Evolutionary conservation across 2,888 invertebrate genomes (phyloP).

Genomic region (Schrankia costaestrigalis): DNA sequence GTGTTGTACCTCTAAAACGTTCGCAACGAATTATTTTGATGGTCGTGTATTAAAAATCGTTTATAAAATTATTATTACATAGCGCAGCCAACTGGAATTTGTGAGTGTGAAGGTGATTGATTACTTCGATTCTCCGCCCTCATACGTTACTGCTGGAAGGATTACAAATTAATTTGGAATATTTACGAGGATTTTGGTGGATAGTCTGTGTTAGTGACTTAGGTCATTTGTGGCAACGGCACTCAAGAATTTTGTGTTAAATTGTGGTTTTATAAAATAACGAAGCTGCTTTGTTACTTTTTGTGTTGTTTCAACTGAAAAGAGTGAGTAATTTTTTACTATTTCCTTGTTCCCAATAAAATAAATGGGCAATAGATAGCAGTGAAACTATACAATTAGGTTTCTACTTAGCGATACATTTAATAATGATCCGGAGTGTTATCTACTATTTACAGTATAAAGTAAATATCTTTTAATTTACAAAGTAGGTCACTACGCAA

Average conservation of each 20-base stretch:
- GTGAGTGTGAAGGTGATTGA: constrained; percentile 59
- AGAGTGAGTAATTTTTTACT: constrained; percentile 22
- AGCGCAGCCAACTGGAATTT: constrained; percentile 55
- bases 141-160: constrained; percentile 41
- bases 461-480: no score
- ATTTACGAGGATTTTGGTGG: constrained; percentile 36
- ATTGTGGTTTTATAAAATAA: constrained; percentile 31
- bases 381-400: no score
- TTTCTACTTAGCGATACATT: no score
- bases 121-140: constrained; percentile 55
- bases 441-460: no score
- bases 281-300: constrained; percentile 19
- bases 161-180: constrained; percentile 37
- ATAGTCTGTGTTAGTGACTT: constrained; percentile 56
- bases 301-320: constrained; percentile 9
- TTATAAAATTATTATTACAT: constrained; percentile 36
- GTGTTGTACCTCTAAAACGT: constrained; percentile 50
- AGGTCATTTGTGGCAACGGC: constrained; percentile 30
- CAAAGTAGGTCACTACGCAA: no score
- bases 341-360: neutral
- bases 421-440: no score
- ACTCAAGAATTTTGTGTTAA: constrained; percentile 35
- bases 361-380: constrained; percentile 17
- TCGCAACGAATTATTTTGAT: constrained; percentile 49
- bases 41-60: constrained; percentile 60